Evolutionary conservation across 1,140 invertebrate species (phyloP), one percentile per base, ranked within the genome.

Genomic region (Aradophagus sp.): DNA sequence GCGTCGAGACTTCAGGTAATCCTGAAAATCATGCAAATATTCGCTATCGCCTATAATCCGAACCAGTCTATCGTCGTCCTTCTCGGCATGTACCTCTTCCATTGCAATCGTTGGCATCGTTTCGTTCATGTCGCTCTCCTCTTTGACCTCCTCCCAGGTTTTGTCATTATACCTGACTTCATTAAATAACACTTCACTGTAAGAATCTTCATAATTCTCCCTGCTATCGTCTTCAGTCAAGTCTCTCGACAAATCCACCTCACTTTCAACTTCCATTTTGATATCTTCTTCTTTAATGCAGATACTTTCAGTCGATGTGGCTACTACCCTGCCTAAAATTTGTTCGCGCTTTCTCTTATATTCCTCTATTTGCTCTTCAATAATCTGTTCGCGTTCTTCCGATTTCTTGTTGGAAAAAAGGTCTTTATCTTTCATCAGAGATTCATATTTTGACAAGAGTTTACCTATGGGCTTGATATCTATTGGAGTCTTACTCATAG

Each of bases 331-430:
- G 8, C 84, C 84, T 12, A 86, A 41, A 36, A 86, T 67, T 52
- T 84, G 79, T 38, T 84, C 84, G 2, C 84, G 76, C 26, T 80
- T 84, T 44, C 79, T 83, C 55, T 85, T 85, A 35, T 86, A 86
- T 38, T 84, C 77, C 44, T 86, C 84, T 11, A 86, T 86, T 76
- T 86, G 82, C 34, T 85, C 75, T 15, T 84, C 84, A 14, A 86
- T 86, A 52, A 78, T 81, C 13, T 75, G 69, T 11, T 72, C 73
- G 0, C 66, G 79, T 39, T 80, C 78, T 31, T 50, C 80, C 36
- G 14, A 72, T 65, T 44, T 80, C 16, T 76, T 63, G 8, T 80
- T 73, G 1, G 63, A 29, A 39, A 70, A 74, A 7, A 75, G 63
- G 47, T 84, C 79, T 38, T 75, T 77, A 5, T 78, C 77, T 42